These are phyloP conservation scores for Salticus scenicus DNA, from an alignment of 2,888 invertebrate species.

Conservation along the genomic window DNA sequence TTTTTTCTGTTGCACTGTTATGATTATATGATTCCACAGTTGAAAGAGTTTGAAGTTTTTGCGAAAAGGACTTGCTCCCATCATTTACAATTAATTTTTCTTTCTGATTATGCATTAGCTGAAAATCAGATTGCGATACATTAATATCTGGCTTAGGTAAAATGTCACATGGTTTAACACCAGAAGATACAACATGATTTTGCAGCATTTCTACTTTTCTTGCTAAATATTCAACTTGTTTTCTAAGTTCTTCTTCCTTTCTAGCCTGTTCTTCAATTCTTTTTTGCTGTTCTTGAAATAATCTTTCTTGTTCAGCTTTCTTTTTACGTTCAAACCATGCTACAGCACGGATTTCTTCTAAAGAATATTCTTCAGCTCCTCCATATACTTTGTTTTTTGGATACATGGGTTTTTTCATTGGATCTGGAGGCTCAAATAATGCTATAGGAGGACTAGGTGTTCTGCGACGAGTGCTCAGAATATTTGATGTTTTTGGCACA, in stretches of 20 bases:
- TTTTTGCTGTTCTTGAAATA: slow-evolving; percentile 15
- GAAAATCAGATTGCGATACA: too few species aligned
- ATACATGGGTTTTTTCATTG: slow-evolving; percentile 77
- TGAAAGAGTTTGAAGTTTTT: background rate
- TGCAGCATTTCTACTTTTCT: background rate
- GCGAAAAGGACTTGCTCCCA: too few species aligned
- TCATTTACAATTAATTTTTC: too few species aligned
- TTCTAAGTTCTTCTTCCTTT: slow-evolving; percentile 1
- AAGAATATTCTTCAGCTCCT: slow-evolving; percentile 62
- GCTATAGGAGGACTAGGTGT: slow-evolving; percentile 78
- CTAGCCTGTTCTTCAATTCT: background rate
- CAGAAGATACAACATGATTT: background rate
- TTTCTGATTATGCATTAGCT: too few species aligned
- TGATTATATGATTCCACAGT: background rate
- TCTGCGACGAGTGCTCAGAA: slow-evolving; percentile 1
- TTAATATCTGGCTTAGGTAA: background rate
- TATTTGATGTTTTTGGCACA: slow-evolving; percentile 32
- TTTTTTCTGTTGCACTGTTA: background rate
- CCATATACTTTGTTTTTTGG: slow-evolving; percentile 63
- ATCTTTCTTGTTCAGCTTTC: slow-evolving; percentile 15
- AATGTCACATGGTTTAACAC: background rate
- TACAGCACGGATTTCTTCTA: slow-evolving; percentile 69
- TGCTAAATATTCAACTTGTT: slow-evolving; percentile 22
- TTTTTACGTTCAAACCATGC: slow-evolving; percentile 43
- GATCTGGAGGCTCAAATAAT: slow-evolving; percentile 81